A percentile compares a stretch with the other conserved stretches of the same genome.
Conservation (phyloP, 2,797 vertebrate genomes). For the Tokudaia muenninki region DNA sequence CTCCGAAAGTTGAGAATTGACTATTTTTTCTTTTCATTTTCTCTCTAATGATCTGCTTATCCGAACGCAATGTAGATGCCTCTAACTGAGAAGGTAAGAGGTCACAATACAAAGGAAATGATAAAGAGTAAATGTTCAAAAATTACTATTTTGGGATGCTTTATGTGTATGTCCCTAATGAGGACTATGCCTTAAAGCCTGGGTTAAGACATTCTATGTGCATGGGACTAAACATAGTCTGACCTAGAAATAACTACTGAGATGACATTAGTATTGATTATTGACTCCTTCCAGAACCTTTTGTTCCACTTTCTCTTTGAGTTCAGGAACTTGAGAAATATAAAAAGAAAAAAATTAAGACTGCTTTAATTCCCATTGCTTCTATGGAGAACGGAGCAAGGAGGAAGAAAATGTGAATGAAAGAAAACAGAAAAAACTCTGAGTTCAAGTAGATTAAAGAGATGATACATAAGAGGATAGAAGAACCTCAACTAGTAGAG, state of each 20-base stretch:
- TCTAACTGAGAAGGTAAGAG: conserved; percentile 72
- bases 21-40: conserved; percentile 64
- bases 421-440: background rate
- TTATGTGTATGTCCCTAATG: conserved; percentile 55
- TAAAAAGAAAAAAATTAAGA: background rate
- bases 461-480: background rate
- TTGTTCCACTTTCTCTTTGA: background rate
- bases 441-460: background rate
- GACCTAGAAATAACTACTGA: conserved; percentile 51
- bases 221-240: background rate
- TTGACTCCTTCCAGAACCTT: conserved; percentile 34
- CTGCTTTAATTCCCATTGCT: background rate
- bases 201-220: background rate
- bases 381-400: background rate
- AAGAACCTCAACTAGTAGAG: background rate
- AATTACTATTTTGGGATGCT: conserved; percentile 66
- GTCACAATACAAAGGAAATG: conserved; percentile 59
- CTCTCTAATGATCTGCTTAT: conserved; percentile 73
- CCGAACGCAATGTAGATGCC: conserved; percentile 67
- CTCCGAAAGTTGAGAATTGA: conserved; percentile 46
- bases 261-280: conserved; percentile 2
- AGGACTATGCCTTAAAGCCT: conserved; percentile 42
- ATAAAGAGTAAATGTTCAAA: conserved; percentile 68
- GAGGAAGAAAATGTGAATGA: background rate
- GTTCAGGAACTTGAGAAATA: background rate